Base-by-base conservation (phyloP, 2,113 vertebrate species). In the Pagrus major region DNA sequence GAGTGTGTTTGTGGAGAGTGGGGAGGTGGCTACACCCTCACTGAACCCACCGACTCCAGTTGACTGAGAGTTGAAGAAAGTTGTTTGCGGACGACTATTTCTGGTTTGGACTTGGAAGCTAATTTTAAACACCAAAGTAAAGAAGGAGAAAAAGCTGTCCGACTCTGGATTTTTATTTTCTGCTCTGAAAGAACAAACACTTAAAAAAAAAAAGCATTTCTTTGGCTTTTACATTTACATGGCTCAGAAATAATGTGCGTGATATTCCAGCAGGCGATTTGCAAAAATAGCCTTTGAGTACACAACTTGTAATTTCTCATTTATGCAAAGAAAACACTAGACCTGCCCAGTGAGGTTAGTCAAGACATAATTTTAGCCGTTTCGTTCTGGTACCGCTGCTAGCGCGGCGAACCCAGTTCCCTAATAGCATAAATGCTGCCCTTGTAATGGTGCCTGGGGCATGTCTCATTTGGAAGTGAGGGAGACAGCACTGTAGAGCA, bases 341-440 rank as follows among this genome's bases (percentile, higher is more conserved):
- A 66, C 39, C 72, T 86, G 80, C 81, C 83, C 87, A 69, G 11
- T 86, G 86, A 91, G 89, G 84, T 92, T 86, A 88, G 81, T 80
- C 52, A 29, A 71, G 71, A 88, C 79, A 81, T 89, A 76, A 87
- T 89, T 91, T 90, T 84, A 91, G 90, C 79, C 0, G 12, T 87
- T 88, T 88, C 44, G n/a, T 89, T 85, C 63, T 81, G 71, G 77
- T 86, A 54, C 76, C 68, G 10, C 44, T 44, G 75, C 65, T 61
- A 59, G 79, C 4, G 27, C 20, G 52, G 81, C 78, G 54, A 89
- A 92, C 80, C 83, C 77, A 66, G 78, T 27, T 78, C 75, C 76
- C 75, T 85, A 90, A 91, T 84, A 79, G 81, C 82, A 91, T 90
- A 93, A 91, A 84, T 89, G 82, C 77, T 74, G 75, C 71, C 88